These are phyloP conservation scores for Spea bombifrons DNA, from an alignment of 2,113 vertebrate genomes.

Conservation along the genomic window DNA sequence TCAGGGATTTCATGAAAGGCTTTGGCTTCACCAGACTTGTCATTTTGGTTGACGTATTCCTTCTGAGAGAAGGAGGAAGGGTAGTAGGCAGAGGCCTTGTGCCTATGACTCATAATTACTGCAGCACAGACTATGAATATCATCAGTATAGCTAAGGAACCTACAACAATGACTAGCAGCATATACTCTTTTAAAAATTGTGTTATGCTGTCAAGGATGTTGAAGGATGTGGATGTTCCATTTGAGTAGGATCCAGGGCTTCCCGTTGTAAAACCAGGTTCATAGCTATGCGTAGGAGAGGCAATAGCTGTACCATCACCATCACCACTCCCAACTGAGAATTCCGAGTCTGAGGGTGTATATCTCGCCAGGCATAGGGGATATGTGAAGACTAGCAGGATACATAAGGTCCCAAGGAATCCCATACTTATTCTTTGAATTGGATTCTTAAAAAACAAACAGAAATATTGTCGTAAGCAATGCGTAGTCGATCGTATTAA, in stretches of 20 bases:
- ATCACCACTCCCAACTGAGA: slow-evolving; percentile 69
- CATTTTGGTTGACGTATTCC: slow-evolving; percentile 75
- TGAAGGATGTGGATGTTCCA: slow-evolving; percentile 67
- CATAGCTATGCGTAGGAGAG: slow-evolving; percentile 49
- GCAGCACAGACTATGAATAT: slow-evolving; percentile 89
- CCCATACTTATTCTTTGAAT: slow-evolving; percentile 5
- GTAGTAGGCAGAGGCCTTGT: slow-evolving; percentile 89
- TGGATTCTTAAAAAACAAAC: slow-evolving; percentile 16
- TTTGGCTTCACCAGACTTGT: slow-evolving; percentile 62
- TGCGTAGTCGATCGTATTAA: too few relatives aligned
- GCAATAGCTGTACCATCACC: slow-evolving; percentile 66
- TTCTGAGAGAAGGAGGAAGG: slow-evolving; percentile 80
- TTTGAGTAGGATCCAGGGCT: slow-evolving; percentile 65
- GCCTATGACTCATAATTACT: slow-evolving; percentile 82
- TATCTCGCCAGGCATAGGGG: slow-evolving; percentile 22
- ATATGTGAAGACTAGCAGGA: slow-evolving; percentile 56
- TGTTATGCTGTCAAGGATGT: slow-evolving; percentile 75
- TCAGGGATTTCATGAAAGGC: slow-evolving; percentile 72
- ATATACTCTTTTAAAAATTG: slow-evolving; percentile 85
- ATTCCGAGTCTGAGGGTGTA: slow-evolving; percentile 48
- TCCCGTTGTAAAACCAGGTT: slow-evolving; percentile 45
- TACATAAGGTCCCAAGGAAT: neutral
- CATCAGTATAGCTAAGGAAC: slow-evolving; percentile 82
- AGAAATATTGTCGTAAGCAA: neutral
- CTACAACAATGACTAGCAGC: slow-evolving; percentile 85